Percentiles rank a stretch among this genome's conserved stretches.
Evolutionary conservation across 2,888 invertebrate genomes (phyloP).

Genomic region (Apodemia mormo): DNA sequence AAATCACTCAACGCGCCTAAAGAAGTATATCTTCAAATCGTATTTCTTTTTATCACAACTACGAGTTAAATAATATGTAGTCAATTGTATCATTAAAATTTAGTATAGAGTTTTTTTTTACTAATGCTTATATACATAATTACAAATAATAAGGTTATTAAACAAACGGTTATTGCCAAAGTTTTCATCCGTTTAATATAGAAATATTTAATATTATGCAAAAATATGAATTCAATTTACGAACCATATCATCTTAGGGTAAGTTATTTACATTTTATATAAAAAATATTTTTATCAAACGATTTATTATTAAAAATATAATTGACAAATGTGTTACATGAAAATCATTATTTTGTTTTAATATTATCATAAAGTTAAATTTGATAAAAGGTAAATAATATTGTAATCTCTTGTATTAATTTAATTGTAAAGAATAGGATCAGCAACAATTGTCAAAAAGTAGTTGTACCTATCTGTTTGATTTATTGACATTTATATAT

Average conservation of each 20-base stretch:
- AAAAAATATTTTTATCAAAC: constrained; percentile 36
- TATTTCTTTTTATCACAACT: neutral
- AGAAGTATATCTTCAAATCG: constrained; percentile 4
- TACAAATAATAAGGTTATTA: neutral
- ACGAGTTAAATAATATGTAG: constrained; percentile 10
- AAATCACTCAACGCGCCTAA: no score
- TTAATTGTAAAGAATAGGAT: neutral
- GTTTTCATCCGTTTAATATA: constrained; percentile 2
- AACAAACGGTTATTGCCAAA: neutral
- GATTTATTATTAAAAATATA: neutral
- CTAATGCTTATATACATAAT: neutral
- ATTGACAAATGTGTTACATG: neutral
- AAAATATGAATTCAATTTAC: constrained; percentile 42
- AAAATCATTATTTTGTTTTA: neutral
- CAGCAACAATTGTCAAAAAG: neutral
- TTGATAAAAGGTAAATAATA: neutral
- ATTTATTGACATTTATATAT: no score
- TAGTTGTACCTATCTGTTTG: no score
- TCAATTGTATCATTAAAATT: constrained; percentile 22
- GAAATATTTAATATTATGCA: neutral
- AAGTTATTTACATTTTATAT: constrained; percentile 43
- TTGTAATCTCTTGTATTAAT: neutral
- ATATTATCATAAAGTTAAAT: neutral
- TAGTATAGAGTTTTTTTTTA: constrained; percentile 1
- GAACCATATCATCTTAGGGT: constrained; percentile 70